Percentiles rank a stretch among this genome's conserved stretches.
Conservation (phyloP, 2,888 invertebrate genomes). For the Cosmia pyralina region DNA sequence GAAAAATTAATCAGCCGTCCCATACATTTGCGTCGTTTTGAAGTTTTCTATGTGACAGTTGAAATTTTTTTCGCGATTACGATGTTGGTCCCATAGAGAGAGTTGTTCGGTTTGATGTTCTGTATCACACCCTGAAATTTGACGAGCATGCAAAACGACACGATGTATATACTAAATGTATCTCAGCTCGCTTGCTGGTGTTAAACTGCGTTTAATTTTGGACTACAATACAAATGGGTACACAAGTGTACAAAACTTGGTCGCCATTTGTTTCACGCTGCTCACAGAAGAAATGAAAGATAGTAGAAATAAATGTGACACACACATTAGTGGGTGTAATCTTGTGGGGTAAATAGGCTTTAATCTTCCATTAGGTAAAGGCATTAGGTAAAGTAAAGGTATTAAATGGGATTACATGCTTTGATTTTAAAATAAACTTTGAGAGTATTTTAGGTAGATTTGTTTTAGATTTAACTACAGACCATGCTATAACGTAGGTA, state of each 20-base stretch:
- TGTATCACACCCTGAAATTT: too few relatives aligned
- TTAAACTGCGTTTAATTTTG: conserved; percentile 56
- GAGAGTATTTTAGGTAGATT: conserved; percentile 1
- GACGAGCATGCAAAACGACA: too few relatives aligned
- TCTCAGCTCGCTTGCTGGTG: conserved; percentile 17
- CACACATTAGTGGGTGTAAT: conserved; percentile 31
- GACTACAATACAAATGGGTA: conserved; percentile 47
- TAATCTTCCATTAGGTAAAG: conserved; percentile 20
- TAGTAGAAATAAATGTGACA: conserved; percentile 43
- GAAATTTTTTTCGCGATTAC: too few relatives aligned
- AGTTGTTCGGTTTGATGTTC: too few relatives aligned
- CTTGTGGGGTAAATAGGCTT: conserved; percentile 22
- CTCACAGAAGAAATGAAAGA: conserved; percentile 54
- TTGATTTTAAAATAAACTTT: conserved; percentile 16
- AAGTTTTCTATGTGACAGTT: too few relatives aligned
- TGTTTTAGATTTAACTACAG: conserved; percentile 5
- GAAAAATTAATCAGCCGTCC: too few relatives aligned
- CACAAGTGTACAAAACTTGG: conserved; percentile 51
- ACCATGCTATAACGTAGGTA: not conserved
- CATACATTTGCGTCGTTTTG: too few relatives aligned
- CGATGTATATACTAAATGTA: conserved; percentile 18
- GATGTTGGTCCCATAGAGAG: too few relatives aligned
- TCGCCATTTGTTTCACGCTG: conserved; percentile 39
- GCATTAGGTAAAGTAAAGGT: too few relatives aligned
- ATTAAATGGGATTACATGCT: conserved; percentile 1